Conservation (phyloP, 2,888 invertebrate species). For the Anorthoa munda region DNA sequence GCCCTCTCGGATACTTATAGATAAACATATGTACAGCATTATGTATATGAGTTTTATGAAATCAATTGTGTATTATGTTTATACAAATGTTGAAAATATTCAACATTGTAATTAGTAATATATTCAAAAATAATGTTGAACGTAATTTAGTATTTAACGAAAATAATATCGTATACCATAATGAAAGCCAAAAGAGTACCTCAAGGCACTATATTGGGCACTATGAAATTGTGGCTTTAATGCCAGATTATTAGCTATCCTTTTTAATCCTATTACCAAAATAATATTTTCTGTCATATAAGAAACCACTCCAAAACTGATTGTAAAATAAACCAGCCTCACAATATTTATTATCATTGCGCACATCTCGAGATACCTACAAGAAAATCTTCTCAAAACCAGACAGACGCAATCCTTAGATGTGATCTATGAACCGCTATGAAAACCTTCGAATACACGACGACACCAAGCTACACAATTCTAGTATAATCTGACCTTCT, state of each 20-base stretch:
- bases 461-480: neutral
- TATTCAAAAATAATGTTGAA: too few relatives aligned
- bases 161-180: too few relatives aligned
- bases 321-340: neutral
- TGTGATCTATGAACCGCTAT: slow-evolving; percentile 38
- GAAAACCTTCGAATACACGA: slow-evolving; percentile 13
- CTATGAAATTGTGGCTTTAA: neutral
- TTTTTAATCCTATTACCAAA: neutral
- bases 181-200: neutral
- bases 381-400: slow-evolving; percentile 24
- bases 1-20: slow-evolving; percentile 43
- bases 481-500: neutral
- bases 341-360: slow-evolving; percentile 36
- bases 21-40: slow-evolving; percentile 8
- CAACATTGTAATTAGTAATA: too few relatives aligned
- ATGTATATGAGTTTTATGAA: slow-evolving; percentile 19
- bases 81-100: too few relatives aligned
- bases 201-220: neutral
- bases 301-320: neutral
- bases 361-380: slow-evolving; percentile 16
- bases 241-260: neutral
- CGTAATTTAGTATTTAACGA: too few relatives aligned
- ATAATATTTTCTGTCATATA: neutral
- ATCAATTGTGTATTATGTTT: neutral
- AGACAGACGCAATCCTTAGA: slow-evolving; percentile 18